Base-by-base conservation (phyloP, 2,888 invertebrate species). In the Diogma glabrata region DNA sequence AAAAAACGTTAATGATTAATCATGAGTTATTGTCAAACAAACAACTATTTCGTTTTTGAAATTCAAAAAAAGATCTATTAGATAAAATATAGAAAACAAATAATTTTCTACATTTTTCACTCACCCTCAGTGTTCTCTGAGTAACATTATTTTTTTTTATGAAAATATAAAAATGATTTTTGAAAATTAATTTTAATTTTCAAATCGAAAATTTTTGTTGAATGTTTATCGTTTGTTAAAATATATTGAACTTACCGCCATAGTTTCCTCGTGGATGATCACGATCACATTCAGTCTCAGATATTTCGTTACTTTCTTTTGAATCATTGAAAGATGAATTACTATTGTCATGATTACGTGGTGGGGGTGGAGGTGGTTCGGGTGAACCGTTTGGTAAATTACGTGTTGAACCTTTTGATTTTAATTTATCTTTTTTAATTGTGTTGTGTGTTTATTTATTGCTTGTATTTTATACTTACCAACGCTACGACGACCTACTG, bases 251-350 rank as follows among this genome's bases (percentile, higher is more conserved):
- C 77, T 77, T 75, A 89, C 89, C 89, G 66, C 88, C 87, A 67
- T 88, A 88, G 70, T 83, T 87, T 54, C 70, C 70, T 63, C 88
- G 82, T 54, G 81, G 82, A 63, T 84, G 83, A 67, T 85, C 85
- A 57, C 84, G 85, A 75, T 91, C 91, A 70, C 91, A 91, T 71
- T 91, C 91, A 61, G 91, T 90, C 72, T 91, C 91, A 65, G 89
- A 90, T 72, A 90, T 88, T 73, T 91, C 91, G 74, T 90, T 91
- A 72, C 90, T 90, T 70, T 91, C 90, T 75, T 91, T 91, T 67
- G 89, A 89, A 71, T 91, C 91, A 72, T 92, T 91, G 73, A 90
- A 90, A 52, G 83, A 84, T 60, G 85, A 84, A 63, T 84, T 84
- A 61, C 82, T 83, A 60, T 76, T 77, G 69, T 87, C 87, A 63